phyloP scores from a whole-genome alignment of 2,113 vertebrate genomes.

The Phrynosoma platyrhinos region DNA sequence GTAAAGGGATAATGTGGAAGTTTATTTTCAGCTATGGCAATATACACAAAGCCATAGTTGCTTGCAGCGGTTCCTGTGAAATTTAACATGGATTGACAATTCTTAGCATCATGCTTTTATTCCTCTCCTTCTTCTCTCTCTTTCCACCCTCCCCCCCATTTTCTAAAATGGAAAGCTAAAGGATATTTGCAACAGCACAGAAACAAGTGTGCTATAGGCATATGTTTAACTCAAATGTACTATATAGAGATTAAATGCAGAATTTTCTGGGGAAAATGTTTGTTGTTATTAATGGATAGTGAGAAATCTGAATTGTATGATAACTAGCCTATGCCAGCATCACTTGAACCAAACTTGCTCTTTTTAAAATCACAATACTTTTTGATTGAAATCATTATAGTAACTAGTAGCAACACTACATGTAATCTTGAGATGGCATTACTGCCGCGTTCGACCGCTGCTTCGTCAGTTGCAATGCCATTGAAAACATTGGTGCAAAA shows the following conservation, averaged over 20 bases:
- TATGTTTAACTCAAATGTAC: accelerated
- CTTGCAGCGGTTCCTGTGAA: not conserved
- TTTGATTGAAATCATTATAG: constrained; percentile 70
- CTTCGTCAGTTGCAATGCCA: constrained; percentile 65
- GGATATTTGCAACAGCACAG: not conserved
- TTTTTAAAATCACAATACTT: constrained; percentile 65
- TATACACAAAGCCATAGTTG: not conserved
- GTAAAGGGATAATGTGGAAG: not conserved
- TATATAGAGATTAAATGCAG: accelerated
- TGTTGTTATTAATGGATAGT: not conserved
- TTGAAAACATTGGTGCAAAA: constrained; percentile 20
- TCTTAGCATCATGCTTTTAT: not conserved
- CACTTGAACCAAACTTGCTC: constrained; percentile 47
- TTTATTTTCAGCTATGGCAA: constrained; percentile 12
- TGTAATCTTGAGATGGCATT: constrained; percentile 64
- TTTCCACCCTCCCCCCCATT: no score
- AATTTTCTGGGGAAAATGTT: constrained; percentile 15
- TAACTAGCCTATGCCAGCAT: constrained; percentile 31
- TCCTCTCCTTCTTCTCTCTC: not conserved
- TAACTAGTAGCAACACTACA: constrained; percentile 61
- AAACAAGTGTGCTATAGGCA: not conserved
- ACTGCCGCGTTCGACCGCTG: constrained; percentile 59
- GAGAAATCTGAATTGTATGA: constrained; percentile 33
- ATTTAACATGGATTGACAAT: constrained; percentile 19
- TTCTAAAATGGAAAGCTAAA: not conserved